These are phyloP conservation scores for Drosophila limbata DNA, from an alignment of 2,888 invertebrate genomes.

Conservation along the genomic window DNA sequence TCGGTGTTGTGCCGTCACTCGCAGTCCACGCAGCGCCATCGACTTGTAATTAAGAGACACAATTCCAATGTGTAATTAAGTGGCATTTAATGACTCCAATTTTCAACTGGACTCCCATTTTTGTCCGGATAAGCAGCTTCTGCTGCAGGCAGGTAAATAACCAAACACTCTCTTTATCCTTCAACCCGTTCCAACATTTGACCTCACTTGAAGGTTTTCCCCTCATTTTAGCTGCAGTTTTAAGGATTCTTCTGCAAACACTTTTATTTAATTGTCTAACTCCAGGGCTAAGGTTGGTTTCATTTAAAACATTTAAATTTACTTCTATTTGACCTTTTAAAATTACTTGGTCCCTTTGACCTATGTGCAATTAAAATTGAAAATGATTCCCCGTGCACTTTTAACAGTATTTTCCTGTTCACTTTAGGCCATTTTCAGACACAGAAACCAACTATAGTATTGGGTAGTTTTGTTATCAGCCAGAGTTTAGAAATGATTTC, in stretches of 20 bases:
- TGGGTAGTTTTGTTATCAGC: neutral
- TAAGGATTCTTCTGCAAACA: neutral
- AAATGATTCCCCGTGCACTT: neutral
- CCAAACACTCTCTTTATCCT: neutral
- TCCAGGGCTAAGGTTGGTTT: neutral
- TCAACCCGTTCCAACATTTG: neutral
- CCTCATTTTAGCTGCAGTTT: conserved; percentile 1
- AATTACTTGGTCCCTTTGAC: neutral
- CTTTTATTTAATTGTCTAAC: neutral
- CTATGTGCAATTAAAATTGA: neutral
- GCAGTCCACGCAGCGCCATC: conserved; percentile 5
- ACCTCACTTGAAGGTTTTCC: conserved; percentile 4
- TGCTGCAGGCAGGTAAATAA: conserved; percentile 13
- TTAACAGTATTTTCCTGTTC: neutral
- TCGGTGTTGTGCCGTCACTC: conserved; percentile 16
- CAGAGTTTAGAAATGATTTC: neutral
- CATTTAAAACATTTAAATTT: neutral
- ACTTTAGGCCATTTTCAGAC: neutral
- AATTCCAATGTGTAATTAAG: conserved; percentile 61
- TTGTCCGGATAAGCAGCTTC: conserved; percentile 20
- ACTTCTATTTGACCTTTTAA: neutral
- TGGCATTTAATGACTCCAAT: conserved; percentile 59
- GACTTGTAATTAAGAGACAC: conserved; percentile 25
- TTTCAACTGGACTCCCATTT: conserved; percentile 22
- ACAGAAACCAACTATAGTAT: neutral